Percentiles rank a stretch among this genome's conserved stretches.
Evolutionary conservation across 1,140 invertebrate genomes (phyloP).

Genomic region (Drosophila ogumai): DNA sequence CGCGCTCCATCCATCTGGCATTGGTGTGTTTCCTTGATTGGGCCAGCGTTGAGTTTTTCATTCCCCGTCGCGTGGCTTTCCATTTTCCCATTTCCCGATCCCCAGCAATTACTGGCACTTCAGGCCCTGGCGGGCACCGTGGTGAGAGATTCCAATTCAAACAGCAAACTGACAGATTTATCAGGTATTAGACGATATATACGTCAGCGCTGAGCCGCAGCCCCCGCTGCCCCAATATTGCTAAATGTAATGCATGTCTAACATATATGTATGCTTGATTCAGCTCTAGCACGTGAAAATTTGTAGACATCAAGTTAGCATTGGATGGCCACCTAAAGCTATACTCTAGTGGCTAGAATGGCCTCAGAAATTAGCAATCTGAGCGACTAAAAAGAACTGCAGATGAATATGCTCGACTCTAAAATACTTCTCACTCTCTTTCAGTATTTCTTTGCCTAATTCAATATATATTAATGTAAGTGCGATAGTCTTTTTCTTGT

Average conservation of each 20-base stretch:
- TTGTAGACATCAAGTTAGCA: conserved; percentile 21
- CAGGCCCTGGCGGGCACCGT: conserved; percentile 45
- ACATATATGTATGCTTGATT: neutral
- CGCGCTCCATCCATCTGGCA: neutral
- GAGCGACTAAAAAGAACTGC: neutral
- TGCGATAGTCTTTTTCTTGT: too few relatives aligned
- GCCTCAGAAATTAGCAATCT: neutral
- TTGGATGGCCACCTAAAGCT: conserved; percentile 1
- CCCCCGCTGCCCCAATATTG: conserved; percentile 18
- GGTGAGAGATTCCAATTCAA: conserved; percentile 84
- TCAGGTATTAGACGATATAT: conserved; percentile 83
- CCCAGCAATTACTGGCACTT: conserved; percentile 36
- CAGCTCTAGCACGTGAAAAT: conserved; percentile 28
- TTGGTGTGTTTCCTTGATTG: conserved; percentile 29
- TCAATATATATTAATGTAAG: neutral
- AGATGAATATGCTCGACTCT: neutral
- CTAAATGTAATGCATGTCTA: neutral
- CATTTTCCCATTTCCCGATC: conserved; percentile 21
- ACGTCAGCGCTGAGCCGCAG: conserved; percentile 54
- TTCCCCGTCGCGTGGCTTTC: conserved; percentile 41
- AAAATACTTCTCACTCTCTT: neutral
- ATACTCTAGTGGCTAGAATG: conserved; percentile 9
- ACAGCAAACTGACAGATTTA: conserved; percentile 83
- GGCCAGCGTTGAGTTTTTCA: conserved; percentile 30
- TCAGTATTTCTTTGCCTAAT: neutral